Evolutionary conservation across 2,797 vertebrate genomes (phyloP).

Genomic region (Sebastes flavidus): DNA sequence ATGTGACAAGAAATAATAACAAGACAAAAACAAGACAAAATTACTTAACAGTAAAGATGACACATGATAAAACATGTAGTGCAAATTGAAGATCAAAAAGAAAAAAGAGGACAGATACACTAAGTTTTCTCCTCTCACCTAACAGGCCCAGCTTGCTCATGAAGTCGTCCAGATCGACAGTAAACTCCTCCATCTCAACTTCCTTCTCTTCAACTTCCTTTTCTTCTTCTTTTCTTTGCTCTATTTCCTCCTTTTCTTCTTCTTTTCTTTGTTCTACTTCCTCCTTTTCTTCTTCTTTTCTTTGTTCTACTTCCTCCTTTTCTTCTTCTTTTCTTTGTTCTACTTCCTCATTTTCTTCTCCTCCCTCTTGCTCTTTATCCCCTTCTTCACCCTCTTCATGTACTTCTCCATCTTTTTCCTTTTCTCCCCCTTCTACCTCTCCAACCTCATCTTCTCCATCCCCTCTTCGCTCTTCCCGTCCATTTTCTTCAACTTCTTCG

Average conservation of each 20-base stretch:
- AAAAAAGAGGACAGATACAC: background rate
- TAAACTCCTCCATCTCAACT: slow-evolving; percentile 11
- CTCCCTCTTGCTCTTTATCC: background rate
- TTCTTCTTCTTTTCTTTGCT: slow-evolving; percentile 7
- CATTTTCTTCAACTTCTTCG: slow-evolving; percentile 31
- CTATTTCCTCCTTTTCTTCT: slow-evolving; percentile 1
- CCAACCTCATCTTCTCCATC: background rate
- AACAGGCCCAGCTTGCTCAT: slow-evolving; percentile 68
- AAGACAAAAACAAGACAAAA: background rate
- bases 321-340: slow-evolving; percentile 5
- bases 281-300: background rate
- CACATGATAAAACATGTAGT: background rate
- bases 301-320: background rate
- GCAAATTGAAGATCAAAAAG: background rate
- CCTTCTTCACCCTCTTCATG: background rate
- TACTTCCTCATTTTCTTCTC: slow-evolving; percentile 2
- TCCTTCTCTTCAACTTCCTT: slow-evolving; percentile 6
- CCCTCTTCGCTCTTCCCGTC: background rate
- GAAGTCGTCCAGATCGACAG: slow-evolving; percentile 68
- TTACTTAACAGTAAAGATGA: background rate
- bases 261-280: background rate
- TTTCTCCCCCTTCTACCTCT: background rate
- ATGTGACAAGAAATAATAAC: slow-evolving; percentile 11
- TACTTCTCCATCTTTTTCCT: background rate
- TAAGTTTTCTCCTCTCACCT: slow-evolving; percentile 56